Evolutionary conservation across 2,888 invertebrate genomes (phyloP).

Genomic region (Pseudolycoriella hygida): DNA sequence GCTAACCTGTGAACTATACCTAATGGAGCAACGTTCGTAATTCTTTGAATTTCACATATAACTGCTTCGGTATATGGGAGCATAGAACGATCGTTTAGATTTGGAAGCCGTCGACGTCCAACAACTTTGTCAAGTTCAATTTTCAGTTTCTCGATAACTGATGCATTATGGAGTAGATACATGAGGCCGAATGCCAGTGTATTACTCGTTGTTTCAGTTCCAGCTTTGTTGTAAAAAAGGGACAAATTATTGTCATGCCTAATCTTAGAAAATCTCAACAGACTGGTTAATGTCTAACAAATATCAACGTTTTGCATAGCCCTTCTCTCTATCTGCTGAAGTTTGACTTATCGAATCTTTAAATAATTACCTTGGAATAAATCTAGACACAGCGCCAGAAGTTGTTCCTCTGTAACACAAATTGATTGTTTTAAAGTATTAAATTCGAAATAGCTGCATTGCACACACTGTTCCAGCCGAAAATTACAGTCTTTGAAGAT

Average conservation of each 20-base stretch:
- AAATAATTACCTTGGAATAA: constrained; percentile 28
- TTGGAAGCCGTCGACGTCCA: constrained; percentile 23
- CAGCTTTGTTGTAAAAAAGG: constrained; percentile 26
- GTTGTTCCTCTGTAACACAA: constrained; percentile 38
- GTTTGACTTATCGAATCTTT: too few relatives aligned
- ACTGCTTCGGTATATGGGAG: constrained; percentile 37
- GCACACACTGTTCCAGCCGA: too few relatives aligned
- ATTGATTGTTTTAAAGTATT: too few relatives aligned
- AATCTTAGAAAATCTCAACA: too few relatives aligned
- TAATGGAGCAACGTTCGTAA: constrained; percentile 29
- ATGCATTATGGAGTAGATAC: constrained; percentile 34
- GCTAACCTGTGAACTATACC: constrained; percentile 14
- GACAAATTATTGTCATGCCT: too few relatives aligned
- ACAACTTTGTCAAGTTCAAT: constrained; percentile 30
- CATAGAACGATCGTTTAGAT: constrained; percentile 30
- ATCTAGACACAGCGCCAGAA: constrained; percentile 37
- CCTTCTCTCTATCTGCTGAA: too few relatives aligned
- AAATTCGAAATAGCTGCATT: too few relatives aligned
- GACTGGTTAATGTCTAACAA: too few relatives aligned
- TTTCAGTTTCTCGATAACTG: constrained; percentile 34
- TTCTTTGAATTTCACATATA: constrained; percentile 32
- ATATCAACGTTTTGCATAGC: too few relatives aligned
- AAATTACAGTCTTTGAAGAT: too few relatives aligned
- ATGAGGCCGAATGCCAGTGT: constrained; percentile 37
- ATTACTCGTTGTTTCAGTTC: constrained; percentile 35